Evolutionary conservation across 2,797 vertebrate genomes (phyloP).

Genomic region (Orestias chungarensis): DNA sequence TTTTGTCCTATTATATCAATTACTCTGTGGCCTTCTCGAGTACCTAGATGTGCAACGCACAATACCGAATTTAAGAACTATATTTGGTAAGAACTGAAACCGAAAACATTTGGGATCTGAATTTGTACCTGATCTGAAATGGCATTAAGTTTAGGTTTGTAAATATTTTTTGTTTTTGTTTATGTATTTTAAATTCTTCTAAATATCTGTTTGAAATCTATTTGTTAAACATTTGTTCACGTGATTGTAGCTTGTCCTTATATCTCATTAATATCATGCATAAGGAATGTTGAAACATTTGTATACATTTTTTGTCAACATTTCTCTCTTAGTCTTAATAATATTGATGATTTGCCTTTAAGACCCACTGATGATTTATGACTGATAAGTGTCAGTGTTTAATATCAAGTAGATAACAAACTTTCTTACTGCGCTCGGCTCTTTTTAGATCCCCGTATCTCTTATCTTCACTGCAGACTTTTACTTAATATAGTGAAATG

Average conservation of each 20-base stretch:
- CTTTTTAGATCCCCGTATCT: neutral
- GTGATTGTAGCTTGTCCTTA: neutral
- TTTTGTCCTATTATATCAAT: no score
- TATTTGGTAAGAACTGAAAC: no score
- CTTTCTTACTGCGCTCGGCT: neutral
- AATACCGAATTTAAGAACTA: no score
- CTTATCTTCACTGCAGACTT: neutral
- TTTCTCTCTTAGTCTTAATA: neutral
- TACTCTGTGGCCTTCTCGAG: no score
- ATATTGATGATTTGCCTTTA: neutral
- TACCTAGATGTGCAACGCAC: no score
- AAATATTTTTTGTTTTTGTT: neutral
- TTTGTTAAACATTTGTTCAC: neutral
- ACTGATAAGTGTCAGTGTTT: constrained; percentile 1
- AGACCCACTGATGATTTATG: neutral
- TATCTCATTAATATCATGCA: neutral
- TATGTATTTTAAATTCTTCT: neutral
- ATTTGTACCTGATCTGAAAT: neutral
- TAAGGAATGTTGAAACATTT: neutral
- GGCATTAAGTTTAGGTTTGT: neutral
- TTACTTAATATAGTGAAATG: constrained; percentile 7
- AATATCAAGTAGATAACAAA: neutral
- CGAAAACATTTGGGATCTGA: no score
- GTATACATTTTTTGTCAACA: neutral
- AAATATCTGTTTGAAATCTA: neutral